Evolutionary conservation across 2,113 vertebrate species (phyloP), one percentile per base, ranked within the genome.

Genomic region (Solea senegalensis): DNA sequence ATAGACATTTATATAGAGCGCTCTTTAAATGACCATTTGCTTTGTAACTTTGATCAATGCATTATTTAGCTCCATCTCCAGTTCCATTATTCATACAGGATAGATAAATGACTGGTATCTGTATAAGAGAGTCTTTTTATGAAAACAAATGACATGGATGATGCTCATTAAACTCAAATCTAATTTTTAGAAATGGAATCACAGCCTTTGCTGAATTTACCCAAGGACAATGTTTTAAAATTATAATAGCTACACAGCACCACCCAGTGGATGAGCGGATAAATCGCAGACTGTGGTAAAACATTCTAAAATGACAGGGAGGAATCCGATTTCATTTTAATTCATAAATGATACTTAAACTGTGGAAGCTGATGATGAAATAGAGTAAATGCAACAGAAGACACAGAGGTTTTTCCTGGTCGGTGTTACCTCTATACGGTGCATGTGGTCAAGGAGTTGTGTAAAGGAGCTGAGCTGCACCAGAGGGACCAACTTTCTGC

Each of bases 361-460:
- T 34, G 49, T 43, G 7, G 4, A 7, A 9, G 12, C 15, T 16
- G 57, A 57, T 3, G 10, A 5, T 34, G 28, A 45, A 55, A n/a
- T 16, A 48, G 7, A 52, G 28, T 58, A 46, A 58, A 69, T 28
- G 13, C 10, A 27, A 28, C 28, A 55, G 10, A 7, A 34, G 15
- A 34, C 34, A 34, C 34, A 34, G 34, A 34, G 34, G 34, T 57
- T 51, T 0, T 3, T 63, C 61, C 27, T 13, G 5, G 41, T 9
- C 67, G 34, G 13, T 34, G 14, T 74, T 90, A 98, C 97, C 95
- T 98, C 95, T 74, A 98, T 93, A 9, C 3, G 41, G 62, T 96
- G 93, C 41, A 98, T 92, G 62, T 97, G 97, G 69, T 96, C 65
- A 81, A 98, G 77, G 40, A 99, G 94, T 75, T 97, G 93, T 69